phyloP scores from a whole-genome alignment of 1,140 invertebrate genomes.

The Leptopilina clavipes region DNA sequence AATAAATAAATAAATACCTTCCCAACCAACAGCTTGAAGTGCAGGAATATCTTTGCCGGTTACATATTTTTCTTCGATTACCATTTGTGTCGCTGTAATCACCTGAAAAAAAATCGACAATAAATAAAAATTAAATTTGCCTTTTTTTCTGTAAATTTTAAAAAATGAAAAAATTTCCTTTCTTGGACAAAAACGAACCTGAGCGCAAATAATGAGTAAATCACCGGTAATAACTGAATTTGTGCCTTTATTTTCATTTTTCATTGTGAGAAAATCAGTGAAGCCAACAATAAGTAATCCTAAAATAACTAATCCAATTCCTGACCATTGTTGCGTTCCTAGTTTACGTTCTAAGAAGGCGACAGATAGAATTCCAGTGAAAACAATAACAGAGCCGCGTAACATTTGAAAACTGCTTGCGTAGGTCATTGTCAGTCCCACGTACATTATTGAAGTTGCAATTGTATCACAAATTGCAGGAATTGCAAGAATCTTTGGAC shows the following conservation, averaged over 20 bases:
- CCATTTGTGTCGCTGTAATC: conserved; percentile 93
- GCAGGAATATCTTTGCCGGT: conserved; percentile 87
- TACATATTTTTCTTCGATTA: conserved; percentile 95
- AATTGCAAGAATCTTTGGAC: conserved; percentile 87
- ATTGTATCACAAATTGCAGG: conserved; percentile 91
- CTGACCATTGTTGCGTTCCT: conserved; percentile 85
- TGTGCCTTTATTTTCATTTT: conserved; percentile 74
- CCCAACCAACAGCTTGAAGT: conserved; percentile 93
- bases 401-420: conserved; percentile 98
- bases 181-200: conserved; percentile 69
- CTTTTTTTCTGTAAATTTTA: too few relatives aligned
- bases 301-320: conserved; percentile 86
- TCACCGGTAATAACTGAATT: conserved; percentile 94
- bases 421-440: conserved; percentile 93
- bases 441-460: conserved; percentile 90
- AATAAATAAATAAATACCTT: conserved; percentile 77
- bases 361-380: conserved; percentile 93
- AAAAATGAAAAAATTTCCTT: too few relatives aligned
- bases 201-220: conserved; percentile 92
- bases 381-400: conserved; percentile 94
- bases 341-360: conserved; percentile 87
- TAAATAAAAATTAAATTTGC: conserved; percentile 31
- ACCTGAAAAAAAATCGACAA: conserved; percentile 75
- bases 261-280: conserved; percentile 81
- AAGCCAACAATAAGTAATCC: conserved; percentile 90